Conservation (phyloP, 1,140 invertebrate genomes). For the Nebria ingens region DNA sequence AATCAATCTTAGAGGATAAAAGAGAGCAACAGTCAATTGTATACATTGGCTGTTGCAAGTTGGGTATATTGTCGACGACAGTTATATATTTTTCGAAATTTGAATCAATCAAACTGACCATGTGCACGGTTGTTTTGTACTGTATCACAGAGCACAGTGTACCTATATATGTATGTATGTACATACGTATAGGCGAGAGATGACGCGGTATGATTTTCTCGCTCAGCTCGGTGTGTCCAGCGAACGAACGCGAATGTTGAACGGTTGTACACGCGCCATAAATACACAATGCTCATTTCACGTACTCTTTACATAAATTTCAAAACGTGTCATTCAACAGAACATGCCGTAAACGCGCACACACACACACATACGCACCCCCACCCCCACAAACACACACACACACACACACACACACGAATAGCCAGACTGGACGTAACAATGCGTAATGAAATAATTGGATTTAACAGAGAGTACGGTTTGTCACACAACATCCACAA, state of each 20-base stretch:
- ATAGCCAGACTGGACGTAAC: background rate
- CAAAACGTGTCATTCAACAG: background rate
- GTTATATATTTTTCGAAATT: constrained; percentile 4
- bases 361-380: no score
- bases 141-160: background rate
- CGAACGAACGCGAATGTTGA: background rate
- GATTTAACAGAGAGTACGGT: no score
- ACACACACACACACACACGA: no score
- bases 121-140: background rate
- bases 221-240: no score
- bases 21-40: no score
- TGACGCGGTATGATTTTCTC: background rate
- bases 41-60: no score
- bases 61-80: no score
- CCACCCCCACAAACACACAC: no score
- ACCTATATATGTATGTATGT: background rate
- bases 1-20: no score
- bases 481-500: no score
- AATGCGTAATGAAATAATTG: background rate
- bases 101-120: background rate
- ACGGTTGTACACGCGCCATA: constrained; percentile 4
- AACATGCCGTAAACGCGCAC: background rate
- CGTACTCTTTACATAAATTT: constrained; percentile 5
- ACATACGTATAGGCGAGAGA: no score
- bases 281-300: constrained; percentile 7